Conservation (phyloP, 1,140 invertebrate species). For the Drosophila ogumai region DNA sequence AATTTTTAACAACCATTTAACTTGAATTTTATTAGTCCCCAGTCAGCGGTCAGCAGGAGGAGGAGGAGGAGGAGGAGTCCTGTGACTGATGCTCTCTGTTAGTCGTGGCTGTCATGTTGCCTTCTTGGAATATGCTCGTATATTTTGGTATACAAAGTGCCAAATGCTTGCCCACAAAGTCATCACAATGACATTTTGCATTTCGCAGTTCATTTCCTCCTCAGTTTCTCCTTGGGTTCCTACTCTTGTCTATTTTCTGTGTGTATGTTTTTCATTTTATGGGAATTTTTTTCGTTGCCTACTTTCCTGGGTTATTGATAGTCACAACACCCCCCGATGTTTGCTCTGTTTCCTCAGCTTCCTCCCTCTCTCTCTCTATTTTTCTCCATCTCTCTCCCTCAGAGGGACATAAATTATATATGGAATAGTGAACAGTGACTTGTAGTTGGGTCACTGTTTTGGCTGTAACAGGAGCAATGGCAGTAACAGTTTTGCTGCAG, state of each 20-base stretch:
- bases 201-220: constrained; percentile 37
- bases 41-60: constrained; percentile 48
- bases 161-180: constrained; percentile 50
- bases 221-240: neutral
- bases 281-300: constrained; percentile 23
- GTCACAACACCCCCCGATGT: constrained; percentile 6
- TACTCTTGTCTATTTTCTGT: neutral
- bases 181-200: constrained; percentile 68
- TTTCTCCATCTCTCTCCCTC: neutral
- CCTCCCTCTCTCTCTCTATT: neutral
- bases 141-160: constrained; percentile 42
- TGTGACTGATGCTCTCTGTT: constrained; percentile 15
- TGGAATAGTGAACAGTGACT: constrained; percentile 17
- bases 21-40: constrained; percentile 82
- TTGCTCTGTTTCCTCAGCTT: neutral
- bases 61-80: neutral
- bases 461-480: neutral
- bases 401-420: constrained; percentile 28
- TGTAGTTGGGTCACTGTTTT: constrained; percentile 10
- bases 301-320: constrained; percentile 33
- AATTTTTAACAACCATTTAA: constrained; percentile 84
- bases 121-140: constrained; percentile 42
- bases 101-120: constrained; percentile 31
- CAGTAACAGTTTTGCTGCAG: constrained; percentile 18
- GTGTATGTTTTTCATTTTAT: constrained; percentile 17